Evolutionary conservation across 64 coral and sea anemone genomes (phyloP), one percentile per base, ranked within the genome.

Genomic region (Anthopleura sola): DNA sequence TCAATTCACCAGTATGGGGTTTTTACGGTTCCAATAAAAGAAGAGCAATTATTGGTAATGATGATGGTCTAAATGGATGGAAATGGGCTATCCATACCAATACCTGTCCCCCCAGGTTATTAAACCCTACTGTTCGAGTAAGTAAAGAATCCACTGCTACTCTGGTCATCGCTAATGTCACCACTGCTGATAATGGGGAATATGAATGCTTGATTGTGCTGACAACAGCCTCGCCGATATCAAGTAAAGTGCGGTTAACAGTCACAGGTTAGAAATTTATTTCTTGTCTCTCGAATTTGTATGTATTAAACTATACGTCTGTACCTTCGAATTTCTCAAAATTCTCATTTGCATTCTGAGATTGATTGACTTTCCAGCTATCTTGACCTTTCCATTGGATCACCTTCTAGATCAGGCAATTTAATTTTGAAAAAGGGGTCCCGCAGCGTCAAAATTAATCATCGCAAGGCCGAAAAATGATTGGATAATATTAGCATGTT

Each of bases 131-230:
- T 24, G 78, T 33, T 31, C 37, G 80, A 24, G 51, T 82, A 9
- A 82, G 80, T 31, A 82, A 51, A 82, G 80, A 49, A 12, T 34
- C 44, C 18, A 82, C 31, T 51, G 80, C 80, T 49, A 55, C 80
- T 82, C 47, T 82, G 21, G 80, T 82, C 39, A 82, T 82, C 21
- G 12, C 37, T 49, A 82, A 53, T 55, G 44, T 53, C 19, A 82
- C 80, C 8, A 82, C 47, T 29, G 39, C 80, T 51, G 80, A 82
- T 44, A 51, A 16, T 49, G 80, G 80, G 4, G 23, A 28, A 2
- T 82, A 82, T 55, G 80, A 12, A 55, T 82, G 80, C 21, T 53
- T 2, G 3, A 8, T 82, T 10, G 26, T 54, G 37, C 32, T 82
- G 31, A 0, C 2, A 1, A 53, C 38, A 38, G 2, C 0, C 33